These are phyloP conservation scores for Gnathonemus longibarbis DNA, from an alignment of 2,113 vertebrate genomes.

Conservation along the genomic window DNA sequence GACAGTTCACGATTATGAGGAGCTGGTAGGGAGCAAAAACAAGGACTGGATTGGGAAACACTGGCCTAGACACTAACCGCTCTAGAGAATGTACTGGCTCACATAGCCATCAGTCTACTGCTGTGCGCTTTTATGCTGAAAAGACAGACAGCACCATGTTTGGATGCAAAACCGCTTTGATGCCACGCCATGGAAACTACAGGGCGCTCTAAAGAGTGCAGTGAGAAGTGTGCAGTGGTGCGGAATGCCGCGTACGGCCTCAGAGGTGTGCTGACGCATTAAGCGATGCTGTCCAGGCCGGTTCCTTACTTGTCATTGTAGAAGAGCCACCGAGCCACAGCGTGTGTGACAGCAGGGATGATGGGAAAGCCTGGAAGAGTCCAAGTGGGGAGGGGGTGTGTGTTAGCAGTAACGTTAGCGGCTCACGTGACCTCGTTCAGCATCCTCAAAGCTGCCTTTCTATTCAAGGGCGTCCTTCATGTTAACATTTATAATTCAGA, in stretches of 20 bases:
- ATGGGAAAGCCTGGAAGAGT: slow-evolving; percentile 58
- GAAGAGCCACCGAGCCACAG: slow-evolving; percentile 53
- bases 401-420: background rate
- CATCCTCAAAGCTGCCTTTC: background rate
- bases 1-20: background rate
- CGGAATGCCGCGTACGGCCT: background rate
- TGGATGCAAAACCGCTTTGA: background rate
- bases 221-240: background rate
- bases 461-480: background rate
- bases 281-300: background rate
- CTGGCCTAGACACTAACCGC: background rate
- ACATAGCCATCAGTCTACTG: background rate
- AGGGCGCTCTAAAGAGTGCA: background rate
- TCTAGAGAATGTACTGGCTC: background rate
- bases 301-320: slow-evolving; percentile 59
- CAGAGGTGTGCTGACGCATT: background rate
- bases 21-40: too few relatives aligned
- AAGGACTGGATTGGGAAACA: background rate
- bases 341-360: slow-evolving; percentile 55
- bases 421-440: background rate
- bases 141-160: background rate
- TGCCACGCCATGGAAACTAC: background rate
- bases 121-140: background rate
- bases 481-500: background rate
- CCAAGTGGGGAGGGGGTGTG: background rate